phyloP scores from a whole-genome alignment of 2,797 vertebrate genomes.

The Varecia variegata region DNA sequence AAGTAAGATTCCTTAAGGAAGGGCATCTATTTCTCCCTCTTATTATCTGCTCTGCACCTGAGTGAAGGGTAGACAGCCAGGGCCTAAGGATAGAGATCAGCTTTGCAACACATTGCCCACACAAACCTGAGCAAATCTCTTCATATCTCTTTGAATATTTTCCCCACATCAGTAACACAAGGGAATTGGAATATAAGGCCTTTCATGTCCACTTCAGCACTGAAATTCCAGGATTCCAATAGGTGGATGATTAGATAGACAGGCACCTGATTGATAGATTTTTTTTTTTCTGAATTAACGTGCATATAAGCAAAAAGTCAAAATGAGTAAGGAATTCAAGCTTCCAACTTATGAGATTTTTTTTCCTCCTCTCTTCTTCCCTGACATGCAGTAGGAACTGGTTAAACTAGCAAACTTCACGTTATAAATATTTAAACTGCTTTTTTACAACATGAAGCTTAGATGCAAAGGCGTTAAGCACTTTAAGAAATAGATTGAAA shows the following conservation, averaged over 20 bases:
- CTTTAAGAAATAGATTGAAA: conserved; percentile 81
- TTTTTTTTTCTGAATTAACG: not conserved
- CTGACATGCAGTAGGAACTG: conserved; percentile 43
- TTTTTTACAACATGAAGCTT: conserved; percentile 67
- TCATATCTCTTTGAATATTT: not conserved
- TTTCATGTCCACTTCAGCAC: not conserved
- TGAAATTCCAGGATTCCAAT: not conserved
- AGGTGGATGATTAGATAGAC: not conserved
- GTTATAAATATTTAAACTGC: conserved; percentile 77
- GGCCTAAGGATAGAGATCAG: not conserved
- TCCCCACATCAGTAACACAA: not conserved
- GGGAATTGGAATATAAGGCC: not conserved
- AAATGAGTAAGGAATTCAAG: not conserved
- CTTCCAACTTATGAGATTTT: not conserved
- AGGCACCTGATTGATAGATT: not conserved
- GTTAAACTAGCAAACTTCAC: conserved; percentile 72
- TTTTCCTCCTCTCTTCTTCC: not conserved
- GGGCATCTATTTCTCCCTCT: not conserved
- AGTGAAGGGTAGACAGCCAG: not conserved
- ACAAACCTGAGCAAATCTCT: conserved; percentile 22
- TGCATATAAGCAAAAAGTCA: not conserved
- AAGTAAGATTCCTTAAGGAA: not conserved
- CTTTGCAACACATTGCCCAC: not conserved
- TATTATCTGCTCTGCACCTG: not conserved
- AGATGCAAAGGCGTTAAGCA: conserved; percentile 74